Base-by-base conservation (phyloP, 2,113 vertebrate species). In the Sapajus apella region DNA sequence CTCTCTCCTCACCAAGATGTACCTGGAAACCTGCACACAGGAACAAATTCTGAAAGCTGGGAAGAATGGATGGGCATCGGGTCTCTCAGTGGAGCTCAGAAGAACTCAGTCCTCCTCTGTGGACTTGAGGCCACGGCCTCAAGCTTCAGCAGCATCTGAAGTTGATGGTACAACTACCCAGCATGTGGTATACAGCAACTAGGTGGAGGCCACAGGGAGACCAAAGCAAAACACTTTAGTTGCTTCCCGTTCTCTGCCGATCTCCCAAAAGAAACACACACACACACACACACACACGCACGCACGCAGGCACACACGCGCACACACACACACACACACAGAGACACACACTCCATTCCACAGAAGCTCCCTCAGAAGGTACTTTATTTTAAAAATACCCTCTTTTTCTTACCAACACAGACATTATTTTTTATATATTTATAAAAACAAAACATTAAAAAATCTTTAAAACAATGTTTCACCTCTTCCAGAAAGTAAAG, bases 401-500 rank as follows among this genome's bases (percentile, higher is more conserved):
- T 96, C 92, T 89, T 89, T 84, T 79, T 81, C 55, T 79, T 40
- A 70, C 43, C 47, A 90, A 95, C 86, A 77, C 5, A 43, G 45
- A 95, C 95, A 64, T 32, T 10, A 35, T 30, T 50, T 77, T 94
- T 91, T 58, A 92, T 68, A 61, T 30, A 10, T 43, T 25, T 94
- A 92, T 84, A 50, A 95, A 95, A 95, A 89, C 23, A 55, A 93
- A 95, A 90, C 73, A 68, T 43, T 55, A 76, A 72, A 89, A 80
- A 77, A 64, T 30, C 45, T 30, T 75, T 43, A 8, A 43, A 75
- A 14, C 14, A 27, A 1, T 27, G 12, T 47, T 76, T 16, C 32
- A 64, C 20, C 27, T 92, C 61, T 96, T 96, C 88, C 70, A 77
- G 61, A 96, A 97, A 95, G 47, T 45, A 80, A 91, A 93, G 83